These are phyloP conservation scores for Enteromius trimaculatus DNA, from an alignment of 2,797 vertebrate species.

Conservation along the genomic window DNA sequence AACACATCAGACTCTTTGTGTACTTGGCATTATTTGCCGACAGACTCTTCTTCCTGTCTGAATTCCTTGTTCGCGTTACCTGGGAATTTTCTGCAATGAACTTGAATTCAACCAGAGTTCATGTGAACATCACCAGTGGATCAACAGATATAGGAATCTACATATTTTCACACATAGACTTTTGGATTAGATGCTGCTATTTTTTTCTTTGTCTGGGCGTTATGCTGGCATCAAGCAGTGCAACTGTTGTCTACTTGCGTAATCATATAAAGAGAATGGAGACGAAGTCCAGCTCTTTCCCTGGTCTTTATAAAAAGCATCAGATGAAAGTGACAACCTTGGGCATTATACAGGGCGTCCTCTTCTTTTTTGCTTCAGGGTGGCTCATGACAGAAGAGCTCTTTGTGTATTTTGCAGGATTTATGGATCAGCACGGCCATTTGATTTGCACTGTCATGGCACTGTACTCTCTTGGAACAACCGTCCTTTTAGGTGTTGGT, in stretches of 20 bases:
- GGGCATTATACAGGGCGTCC: constrained; percentile 59
- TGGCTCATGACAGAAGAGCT: background rate
- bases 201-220: constrained; percentile 29
- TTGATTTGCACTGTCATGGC: constrained; percentile 26
- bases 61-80: background rate
- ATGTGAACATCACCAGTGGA: background rate
- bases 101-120: background rate
- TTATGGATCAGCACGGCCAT: background rate
- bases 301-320: constrained; percentile 24
- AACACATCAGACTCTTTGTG: constrained; percentile 59
- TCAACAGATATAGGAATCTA: background rate
- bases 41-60: background rate
- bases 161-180: background rate
- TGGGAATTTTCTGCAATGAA: background rate
- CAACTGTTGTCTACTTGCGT: constrained; percentile 59
- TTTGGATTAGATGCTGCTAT: constrained; percentile 25
- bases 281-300: constrained; percentile 21
- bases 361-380: constrained; percentile 51
- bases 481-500: constrained; percentile 48
- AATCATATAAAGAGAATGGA: constrained; percentile 61
- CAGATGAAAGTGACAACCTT: constrained; percentile 62
- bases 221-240: constrained; percentile 54
- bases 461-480: constrained; percentile 50
- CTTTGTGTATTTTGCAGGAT: rapidly evolving
- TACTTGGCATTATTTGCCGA: constrained; percentile 50